phyloP scores from a whole-genome alignment of 2,797 vertebrate genomes.

The Bradypodion ventrale region DNA sequence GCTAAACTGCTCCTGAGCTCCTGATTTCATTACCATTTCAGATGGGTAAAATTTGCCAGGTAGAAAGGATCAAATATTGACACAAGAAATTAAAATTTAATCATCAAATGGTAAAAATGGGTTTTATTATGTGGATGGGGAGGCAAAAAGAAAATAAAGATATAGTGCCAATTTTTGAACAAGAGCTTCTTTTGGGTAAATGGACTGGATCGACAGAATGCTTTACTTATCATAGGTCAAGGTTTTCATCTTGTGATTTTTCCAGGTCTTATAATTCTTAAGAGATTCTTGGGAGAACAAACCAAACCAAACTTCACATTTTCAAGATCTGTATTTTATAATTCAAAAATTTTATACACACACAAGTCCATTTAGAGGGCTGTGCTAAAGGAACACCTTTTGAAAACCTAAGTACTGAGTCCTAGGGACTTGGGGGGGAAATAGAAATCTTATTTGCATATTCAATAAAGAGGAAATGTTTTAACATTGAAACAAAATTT shows the following conservation, averaged over 20 bases:
- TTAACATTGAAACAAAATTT: background rate
- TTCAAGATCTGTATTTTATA: background rate
- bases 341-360: background rate
- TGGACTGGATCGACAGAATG: too few species aligned
- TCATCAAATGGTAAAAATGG: conserved; percentile 26
- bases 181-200: background rate
- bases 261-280: background rate
- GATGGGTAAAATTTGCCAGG: conserved; percentile 12
- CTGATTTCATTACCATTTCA: background rate
- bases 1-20: background rate
- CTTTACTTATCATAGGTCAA: background rate
- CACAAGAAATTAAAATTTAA: conserved; percentile 12
- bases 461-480: background rate
- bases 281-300: too few species aligned
- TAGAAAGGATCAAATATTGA: conserved; percentile 7
- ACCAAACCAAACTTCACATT: background rate
- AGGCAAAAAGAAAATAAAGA: too few species aligned
- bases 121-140: conserved; percentile 18
- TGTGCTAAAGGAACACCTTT: background rate
- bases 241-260: background rate
- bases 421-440: background rate
- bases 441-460: background rate
- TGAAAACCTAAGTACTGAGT: background rate
- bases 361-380: background rate
- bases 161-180: background rate